A percentile compares a stretch with the other conserved stretches of the same genome.
phyloP scores from a whole-genome alignment of 2,797 vertebrate species.

The Martes flavigula region DNA sequence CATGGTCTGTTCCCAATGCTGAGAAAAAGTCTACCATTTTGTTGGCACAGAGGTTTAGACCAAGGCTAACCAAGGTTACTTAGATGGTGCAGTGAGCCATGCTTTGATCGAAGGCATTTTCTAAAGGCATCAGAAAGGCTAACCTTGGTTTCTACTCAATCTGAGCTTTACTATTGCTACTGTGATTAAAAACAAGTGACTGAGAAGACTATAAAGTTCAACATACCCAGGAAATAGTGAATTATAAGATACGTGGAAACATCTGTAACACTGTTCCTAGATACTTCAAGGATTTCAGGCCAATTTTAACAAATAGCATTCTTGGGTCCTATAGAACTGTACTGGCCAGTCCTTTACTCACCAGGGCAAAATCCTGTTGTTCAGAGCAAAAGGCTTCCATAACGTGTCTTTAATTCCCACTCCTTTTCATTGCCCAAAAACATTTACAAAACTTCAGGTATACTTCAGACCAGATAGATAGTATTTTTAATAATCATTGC shows the following conservation, averaged over 20 bases:
- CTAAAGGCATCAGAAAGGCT: background rate
- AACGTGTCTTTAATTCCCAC: background rate
- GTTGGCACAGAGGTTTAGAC: background rate
- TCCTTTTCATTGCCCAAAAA: background rate
- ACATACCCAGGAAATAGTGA: background rate
- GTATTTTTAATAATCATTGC: background rate
- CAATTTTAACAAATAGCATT: background rate
- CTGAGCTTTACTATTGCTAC: background rate
- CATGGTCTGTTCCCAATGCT: background rate
- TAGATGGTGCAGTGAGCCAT: background rate
- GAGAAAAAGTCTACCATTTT: background rate
- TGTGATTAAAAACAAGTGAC: conserved; percentile 13
- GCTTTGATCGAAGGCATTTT: background rate
- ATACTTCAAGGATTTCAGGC: background rate
- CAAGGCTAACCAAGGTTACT: background rate
- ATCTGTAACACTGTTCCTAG: background rate
- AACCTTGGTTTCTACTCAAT: background rate
- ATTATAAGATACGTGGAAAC: background rate
- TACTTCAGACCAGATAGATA: background rate
- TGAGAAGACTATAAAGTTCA: conserved; percentile 31
- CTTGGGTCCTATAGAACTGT: background rate
- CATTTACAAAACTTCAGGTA: background rate
- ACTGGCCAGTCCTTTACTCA: background rate
- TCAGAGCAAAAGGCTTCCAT: background rate
- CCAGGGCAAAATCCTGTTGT: background rate